These are phyloP conservation scores for Astreopora myriophthalma DNA, from an alignment of 64 coral and sea anemone genomes.

Conservation along the genomic window DNA sequence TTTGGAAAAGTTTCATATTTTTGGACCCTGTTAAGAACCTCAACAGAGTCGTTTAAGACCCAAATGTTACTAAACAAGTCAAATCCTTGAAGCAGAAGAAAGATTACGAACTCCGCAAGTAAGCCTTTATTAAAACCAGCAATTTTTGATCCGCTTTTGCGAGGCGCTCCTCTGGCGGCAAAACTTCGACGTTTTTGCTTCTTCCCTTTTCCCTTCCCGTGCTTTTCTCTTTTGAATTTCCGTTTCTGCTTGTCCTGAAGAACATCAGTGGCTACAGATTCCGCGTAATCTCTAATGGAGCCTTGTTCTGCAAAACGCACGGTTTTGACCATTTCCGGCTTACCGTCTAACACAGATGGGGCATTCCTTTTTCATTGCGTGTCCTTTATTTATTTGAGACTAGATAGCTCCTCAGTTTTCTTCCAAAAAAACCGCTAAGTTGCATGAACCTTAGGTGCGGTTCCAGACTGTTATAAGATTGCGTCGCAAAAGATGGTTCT, in stretches of 20 bases:
- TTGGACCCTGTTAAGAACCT: constrained; percentile 38
- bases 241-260: constrained; percentile 23
- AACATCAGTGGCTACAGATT: constrained; percentile 21
- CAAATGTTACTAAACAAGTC: constrained; percentile 89
- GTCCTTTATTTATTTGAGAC: too few species aligned
- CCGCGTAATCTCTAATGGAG: background rate
- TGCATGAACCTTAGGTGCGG: too few species aligned
- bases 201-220: constrained; percentile 4
- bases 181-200: background rate
- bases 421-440: too few species aligned
- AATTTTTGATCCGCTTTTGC: background rate
- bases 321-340: constrained; percentile 10
- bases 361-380: too few species aligned
- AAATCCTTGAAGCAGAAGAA: constrained; percentile 87
- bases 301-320: constrained; percentile 3
- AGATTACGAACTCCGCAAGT: constrained; percentile 79
- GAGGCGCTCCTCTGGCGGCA: background rate
- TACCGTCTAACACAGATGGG: background rate
- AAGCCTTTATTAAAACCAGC: constrained; percentile 79
- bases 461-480: too few species aligned
- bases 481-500: too few species aligned
- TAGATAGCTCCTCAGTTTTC: too few species aligned
- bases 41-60: constrained; percentile 72
- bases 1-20: constrained; percentile 57
- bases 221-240: background rate